phyloP scores from a whole-genome alignment of 37 sponge, comb jelly and placozoan genomes.

The Dysidea cf. avara region DNA sequence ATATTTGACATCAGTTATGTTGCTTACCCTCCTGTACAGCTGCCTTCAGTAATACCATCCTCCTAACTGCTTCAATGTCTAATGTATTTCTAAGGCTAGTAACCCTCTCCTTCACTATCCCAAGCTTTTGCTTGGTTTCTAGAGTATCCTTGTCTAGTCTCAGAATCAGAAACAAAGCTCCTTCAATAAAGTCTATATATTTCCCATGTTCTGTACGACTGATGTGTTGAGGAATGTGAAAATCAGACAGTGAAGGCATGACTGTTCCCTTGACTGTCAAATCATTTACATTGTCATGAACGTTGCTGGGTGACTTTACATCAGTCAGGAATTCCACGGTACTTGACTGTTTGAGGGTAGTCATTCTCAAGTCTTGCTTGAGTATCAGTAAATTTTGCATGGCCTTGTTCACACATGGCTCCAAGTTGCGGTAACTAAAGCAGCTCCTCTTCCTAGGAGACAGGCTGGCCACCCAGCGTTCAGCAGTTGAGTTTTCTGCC shows the following conservation, averaged over 20 bases:
- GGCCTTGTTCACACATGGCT: conserved; percentile 55
- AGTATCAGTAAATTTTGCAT: conserved; percentile 15
- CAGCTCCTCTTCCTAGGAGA: conserved; percentile 28
- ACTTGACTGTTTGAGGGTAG: background rate
- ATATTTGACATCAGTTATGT: too few species aligned
- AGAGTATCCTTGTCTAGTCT: conserved; percentile 45
- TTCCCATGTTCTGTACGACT: too few species aligned
- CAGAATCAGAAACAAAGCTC: conserved; percentile 12
- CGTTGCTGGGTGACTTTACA: too few species aligned
- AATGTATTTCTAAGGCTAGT: conserved; percentile 1
- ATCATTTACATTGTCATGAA: too few species aligned
- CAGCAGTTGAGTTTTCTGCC: background rate
- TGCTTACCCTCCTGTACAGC: conserved; percentile 41
- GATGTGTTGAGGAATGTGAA: too few species aligned
- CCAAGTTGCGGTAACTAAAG: conserved; percentile 17
- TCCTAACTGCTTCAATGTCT: conserved; percentile 39
- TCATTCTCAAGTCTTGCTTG: background rate
- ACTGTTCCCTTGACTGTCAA: too few species aligned
- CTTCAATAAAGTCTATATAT: conserved; percentile 16
- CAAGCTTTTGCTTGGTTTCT: conserved; percentile 21
- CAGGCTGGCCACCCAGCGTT: background rate
- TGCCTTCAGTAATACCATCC: conserved; percentile 20
- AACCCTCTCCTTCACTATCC: conserved; percentile 18
- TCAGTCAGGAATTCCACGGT: background rate
- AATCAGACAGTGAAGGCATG: too few species aligned